Percentiles rank a stretch among this genome's conserved stretches.
Evolutionary conservation across 2,113 vertebrate genomes (phyloP).

Genomic region (Indri indri): DNA sequence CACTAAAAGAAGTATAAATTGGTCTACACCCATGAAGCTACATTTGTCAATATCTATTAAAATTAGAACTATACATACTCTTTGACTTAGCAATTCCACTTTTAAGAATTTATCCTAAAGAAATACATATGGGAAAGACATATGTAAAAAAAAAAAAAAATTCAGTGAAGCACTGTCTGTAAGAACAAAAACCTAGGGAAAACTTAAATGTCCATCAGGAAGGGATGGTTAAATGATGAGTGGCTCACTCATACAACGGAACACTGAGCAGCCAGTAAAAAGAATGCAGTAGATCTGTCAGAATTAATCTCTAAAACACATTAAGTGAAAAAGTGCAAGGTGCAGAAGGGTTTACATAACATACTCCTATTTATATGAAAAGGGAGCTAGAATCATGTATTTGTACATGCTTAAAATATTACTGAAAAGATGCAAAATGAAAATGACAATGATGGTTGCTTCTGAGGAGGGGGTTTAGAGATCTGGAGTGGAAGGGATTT

Average conservation of each 20-base stretch:
- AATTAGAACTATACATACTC: no score
- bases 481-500: neutral
- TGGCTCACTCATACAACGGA: neutral
- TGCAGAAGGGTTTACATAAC: neutral
- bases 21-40: no score
- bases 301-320: neutral
- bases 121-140: no score
- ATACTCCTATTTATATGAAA: neutral
- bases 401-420: conserved; percentile 29
- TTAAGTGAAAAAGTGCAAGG: neutral
- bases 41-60: no score
- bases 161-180: no score
- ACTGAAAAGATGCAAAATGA: neutral
- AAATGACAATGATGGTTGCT: neutral
- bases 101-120: no score
- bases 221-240: neutral
- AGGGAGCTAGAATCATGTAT: neutral
- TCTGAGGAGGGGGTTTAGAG: neutral
- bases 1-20: no score
- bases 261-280: neutral
- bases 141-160: no score
- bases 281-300: neutral
- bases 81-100: no score
- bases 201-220: neutral
- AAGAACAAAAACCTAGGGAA: neutral